Evolutionary conservation across 2,797 vertebrate genomes (phyloP).

Genomic region (Falco concolor): DNA sequence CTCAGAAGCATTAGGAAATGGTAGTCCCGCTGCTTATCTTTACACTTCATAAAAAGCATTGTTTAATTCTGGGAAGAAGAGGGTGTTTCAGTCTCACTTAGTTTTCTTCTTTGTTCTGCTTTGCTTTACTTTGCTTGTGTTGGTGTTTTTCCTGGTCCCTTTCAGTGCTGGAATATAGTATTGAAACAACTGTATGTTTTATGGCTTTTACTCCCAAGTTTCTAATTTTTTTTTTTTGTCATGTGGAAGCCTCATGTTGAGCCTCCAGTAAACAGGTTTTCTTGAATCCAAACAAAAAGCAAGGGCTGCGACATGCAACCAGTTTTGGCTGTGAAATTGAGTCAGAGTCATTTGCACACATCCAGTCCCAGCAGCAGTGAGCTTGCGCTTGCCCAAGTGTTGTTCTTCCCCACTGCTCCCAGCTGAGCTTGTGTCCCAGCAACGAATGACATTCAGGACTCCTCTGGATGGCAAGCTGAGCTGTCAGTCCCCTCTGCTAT

Average conservation of each 20-base stretch:
- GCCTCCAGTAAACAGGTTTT: neutral
- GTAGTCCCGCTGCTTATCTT: conserved; percentile 20
- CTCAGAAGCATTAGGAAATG: conserved; percentile 1
- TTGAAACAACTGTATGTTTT: neutral
- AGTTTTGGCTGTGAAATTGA: neutral
- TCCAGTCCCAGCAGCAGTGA: accelerated
- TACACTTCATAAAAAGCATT: conserved; percentile 28
- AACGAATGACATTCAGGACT: neutral
- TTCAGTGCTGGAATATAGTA: neutral
- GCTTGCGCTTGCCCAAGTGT: neutral
- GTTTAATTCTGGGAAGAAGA: conserved; percentile 41
- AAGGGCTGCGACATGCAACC: accelerated
- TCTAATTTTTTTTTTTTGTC: neutral
- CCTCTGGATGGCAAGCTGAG: neutral
- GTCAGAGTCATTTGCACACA: neutral
- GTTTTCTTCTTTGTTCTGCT: neutral
- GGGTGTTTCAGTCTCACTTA: neutral
- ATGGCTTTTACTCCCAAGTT: neutral
- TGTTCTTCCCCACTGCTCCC: neutral
- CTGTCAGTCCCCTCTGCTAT: neutral
- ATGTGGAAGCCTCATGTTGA: neutral
- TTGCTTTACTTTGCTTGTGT: conserved; percentile 7
- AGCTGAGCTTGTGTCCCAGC: neutral
- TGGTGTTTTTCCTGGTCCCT: neutral
- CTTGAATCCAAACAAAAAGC: neutral